Conservation (phyloP, 30 jellyfish, hydroid and myxozoan genomes). For the Turritopsis rubra region DNA sequence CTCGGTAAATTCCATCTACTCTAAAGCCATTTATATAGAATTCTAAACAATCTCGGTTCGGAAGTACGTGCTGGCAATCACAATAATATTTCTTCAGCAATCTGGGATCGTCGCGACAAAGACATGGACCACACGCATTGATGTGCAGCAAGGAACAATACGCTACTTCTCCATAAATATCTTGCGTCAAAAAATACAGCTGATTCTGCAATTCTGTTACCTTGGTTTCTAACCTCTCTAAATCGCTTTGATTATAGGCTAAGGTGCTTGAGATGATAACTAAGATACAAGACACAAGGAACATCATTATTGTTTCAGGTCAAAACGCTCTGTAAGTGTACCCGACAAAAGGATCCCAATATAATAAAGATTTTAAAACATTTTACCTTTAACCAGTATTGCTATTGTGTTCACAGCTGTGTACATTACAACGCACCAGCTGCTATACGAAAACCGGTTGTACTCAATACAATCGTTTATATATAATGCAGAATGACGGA, state of each 20-base stretch:
- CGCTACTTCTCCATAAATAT: background rate
- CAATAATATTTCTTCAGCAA: background rate
- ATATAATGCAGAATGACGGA: background rate
- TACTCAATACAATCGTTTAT: background rate
- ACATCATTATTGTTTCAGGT: background rate
- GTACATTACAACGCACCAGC: background rate
- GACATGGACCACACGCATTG: background rate
- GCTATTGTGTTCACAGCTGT: background rate
- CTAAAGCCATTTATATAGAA: background rate
- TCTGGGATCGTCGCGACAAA: background rate
- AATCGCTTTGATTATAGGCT: background rate
- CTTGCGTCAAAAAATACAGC: background rate
- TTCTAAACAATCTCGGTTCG: background rate
- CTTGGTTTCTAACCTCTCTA: background rate
- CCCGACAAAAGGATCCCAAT: too few relatives aligned
- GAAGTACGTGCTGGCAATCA: background rate
- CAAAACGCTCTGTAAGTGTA: too few relatives aligned
- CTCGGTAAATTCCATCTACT: background rate
- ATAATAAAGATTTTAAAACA: too few relatives aligned
- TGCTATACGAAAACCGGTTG: background rate
- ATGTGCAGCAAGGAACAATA: background rate
- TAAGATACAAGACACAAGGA: background rate
- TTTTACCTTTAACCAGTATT: background rate
- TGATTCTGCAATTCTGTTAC: background rate
- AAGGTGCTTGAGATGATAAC: background rate